These are phyloP conservation scores for Gadopsis bispinosus DNA, from an alignment of 2,797 vertebrate genomes.

Conservation along the genomic window DNA sequence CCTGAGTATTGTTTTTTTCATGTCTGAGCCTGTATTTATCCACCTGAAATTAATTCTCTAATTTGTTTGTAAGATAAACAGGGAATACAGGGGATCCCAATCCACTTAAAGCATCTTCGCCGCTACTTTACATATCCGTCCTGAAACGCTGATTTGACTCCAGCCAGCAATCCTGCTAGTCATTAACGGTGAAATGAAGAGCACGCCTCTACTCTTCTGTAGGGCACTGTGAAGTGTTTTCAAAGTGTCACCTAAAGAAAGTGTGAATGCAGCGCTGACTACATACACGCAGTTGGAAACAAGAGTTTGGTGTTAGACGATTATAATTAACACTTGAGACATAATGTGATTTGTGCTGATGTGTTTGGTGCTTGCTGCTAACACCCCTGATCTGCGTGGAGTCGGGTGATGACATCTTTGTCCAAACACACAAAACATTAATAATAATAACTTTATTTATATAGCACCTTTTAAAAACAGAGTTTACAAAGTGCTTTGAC, in stretches of 20 bases:
- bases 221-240: slow-evolving; percentile 55
- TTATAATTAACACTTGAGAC: slow-evolving; percentile 41
- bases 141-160: slow-evolving; percentile 68
- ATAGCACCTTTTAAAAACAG: too few species aligned
- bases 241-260: slow-evolving; percentile 39
- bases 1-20: slow-evolving; percentile 73
- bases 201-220: slow-evolving; percentile 56
- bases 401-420: slow-evolving; percentile 52
- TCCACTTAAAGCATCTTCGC: slow-evolving; percentile 73
- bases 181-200: slow-evolving; percentile 61
- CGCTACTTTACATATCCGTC: slow-evolving; percentile 68
- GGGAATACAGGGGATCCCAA: slow-evolving; percentile 78
- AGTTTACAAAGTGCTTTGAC: too few species aligned
- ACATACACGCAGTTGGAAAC: slow-evolving; percentile 14
- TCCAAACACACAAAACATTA: slow-evolving; percentile 55
- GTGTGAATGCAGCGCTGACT: slow-evolving; percentile 11
- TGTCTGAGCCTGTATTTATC: slow-evolving; percentile 76
- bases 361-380: slow-evolving; percentile 24
- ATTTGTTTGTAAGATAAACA: slow-evolving; percentile 79
- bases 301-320: slow-evolving; percentile 14
- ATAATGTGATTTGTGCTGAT: slow-evolving; percentile 20
- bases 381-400: slow-evolving; percentile 35
- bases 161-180: slow-evolving; percentile 45
- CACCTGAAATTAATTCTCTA: slow-evolving; percentile 81
- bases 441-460: too few species aligned